Conservation (phyloP, 2,113 vertebrate species). For the Diadophis punctatus region DNA sequence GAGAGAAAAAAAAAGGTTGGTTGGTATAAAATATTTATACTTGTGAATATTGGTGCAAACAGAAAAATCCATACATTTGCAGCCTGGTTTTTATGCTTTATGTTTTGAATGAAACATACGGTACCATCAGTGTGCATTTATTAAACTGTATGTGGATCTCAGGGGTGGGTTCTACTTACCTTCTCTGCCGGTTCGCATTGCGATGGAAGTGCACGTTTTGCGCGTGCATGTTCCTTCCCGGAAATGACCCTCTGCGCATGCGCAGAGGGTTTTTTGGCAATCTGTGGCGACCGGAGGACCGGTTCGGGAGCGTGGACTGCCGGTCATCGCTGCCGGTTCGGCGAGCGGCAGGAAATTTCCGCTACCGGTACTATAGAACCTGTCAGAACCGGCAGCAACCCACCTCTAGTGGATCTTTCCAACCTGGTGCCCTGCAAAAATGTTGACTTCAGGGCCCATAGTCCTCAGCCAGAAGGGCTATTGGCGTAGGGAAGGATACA, state of each 20-base stretch:
- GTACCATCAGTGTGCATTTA: constrained; percentile 33
- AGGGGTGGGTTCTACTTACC: too few relatives aligned
- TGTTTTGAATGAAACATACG: constrained; percentile 52
- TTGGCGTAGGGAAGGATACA: background rate
- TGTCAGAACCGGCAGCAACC: too few relatives aligned
- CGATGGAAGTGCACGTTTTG: too few relatives aligned
- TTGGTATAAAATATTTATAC: constrained; percentile 60
- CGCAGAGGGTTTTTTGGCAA: too few relatives aligned
- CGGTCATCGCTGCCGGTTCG: too few relatives aligned
- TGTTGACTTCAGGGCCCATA: background rate
- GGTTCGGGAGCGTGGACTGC: too few relatives aligned
- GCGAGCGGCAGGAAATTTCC: too few relatives aligned
- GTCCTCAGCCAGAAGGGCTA: background rate
- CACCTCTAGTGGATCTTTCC: background rate
- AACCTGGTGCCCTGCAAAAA: background rate
- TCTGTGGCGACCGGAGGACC: too few relatives aligned
- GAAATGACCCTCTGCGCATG: too few relatives aligned
- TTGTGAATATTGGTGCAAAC: constrained; percentile 68
- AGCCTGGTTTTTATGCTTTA: constrained; percentile 55
- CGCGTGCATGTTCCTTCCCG: too few relatives aligned
- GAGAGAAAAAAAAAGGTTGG: constrained; percentile 40
- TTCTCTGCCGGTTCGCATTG: too few relatives aligned
- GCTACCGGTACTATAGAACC: too few relatives aligned
- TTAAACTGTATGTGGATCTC: background rate
- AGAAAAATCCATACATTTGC: constrained; percentile 51